These are phyloP conservation scores for Fukomys damarensis DNA, from an alignment of 2,113 vertebrate genomes.

Conservation along the genomic window DNA sequence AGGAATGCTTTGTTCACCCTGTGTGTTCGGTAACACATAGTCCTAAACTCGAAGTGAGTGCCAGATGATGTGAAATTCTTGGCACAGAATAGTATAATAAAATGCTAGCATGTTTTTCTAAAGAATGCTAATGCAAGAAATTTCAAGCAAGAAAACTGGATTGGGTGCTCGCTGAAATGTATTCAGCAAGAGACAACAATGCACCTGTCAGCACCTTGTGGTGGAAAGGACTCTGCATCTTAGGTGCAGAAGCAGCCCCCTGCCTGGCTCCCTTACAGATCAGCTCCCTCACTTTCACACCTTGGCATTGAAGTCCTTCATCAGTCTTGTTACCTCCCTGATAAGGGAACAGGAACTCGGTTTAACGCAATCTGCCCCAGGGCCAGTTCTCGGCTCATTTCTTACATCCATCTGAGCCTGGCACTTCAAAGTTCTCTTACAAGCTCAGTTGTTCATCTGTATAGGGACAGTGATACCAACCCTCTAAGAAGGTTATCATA, in stretches of 20 bases:
- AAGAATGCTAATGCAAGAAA: background rate
- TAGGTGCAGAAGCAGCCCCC: too few relatives aligned
- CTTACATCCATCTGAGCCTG: background rate
- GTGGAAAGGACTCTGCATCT: background rate
- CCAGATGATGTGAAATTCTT: background rate
- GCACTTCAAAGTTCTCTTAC: background rate
- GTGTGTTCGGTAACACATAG: background rate
- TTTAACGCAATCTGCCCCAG: background rate
- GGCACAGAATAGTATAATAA: background rate
- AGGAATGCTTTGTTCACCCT: background rate
- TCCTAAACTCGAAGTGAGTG: background rate
- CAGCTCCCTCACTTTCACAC: background rate
- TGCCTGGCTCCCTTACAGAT: background rate
- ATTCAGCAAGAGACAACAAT: background rate
- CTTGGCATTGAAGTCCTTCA: background rate
- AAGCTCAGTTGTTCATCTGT: background rate
- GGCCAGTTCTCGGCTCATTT: background rate
- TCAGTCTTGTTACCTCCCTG: background rate
- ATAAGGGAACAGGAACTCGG: background rate
- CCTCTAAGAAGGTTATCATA: background rate
- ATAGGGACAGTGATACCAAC: background rate
- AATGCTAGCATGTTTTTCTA: background rate
- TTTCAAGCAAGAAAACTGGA: background rate
- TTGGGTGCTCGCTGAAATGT: background rate
- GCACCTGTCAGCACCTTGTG: background rate